phyloP scores from a whole-genome alignment of 1,140 invertebrate species.

The Drosophila bipectinata region DNA sequence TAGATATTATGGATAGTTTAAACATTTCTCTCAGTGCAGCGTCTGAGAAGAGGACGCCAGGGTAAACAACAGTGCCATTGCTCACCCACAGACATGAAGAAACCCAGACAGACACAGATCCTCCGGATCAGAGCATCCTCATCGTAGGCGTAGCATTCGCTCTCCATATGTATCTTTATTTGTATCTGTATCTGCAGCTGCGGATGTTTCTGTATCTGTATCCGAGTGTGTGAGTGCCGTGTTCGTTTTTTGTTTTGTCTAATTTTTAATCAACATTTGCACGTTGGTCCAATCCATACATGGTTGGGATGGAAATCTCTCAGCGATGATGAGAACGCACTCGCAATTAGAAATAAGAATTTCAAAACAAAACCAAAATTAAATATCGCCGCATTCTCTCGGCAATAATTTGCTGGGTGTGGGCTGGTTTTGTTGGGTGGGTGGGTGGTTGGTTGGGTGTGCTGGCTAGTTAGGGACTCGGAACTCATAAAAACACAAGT shows the following conservation, averaged over 20 bases:
- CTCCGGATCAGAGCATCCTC: constrained; percentile 62
- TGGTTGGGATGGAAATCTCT: constrained; percentile 72
- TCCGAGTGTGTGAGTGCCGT: constrained; percentile 25
- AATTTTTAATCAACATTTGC: constrained; percentile 82
- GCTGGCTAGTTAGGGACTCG: constrained; percentile 22
- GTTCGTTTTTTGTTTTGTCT: constrained; percentile 70
- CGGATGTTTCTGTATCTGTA: constrained; percentile 12
- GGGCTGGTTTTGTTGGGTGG: constrained; percentile 18
- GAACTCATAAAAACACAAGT: constrained; percentile 49
- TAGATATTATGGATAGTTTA: background rate
- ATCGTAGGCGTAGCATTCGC: constrained; percentile 62
- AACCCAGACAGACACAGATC: constrained; percentile 35
- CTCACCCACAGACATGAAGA: constrained; percentile 45
- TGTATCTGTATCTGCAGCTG: constrained; percentile 32
- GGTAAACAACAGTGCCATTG: constrained; percentile 68
- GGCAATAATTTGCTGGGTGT: constrained; percentile 54
- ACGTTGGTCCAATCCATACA: constrained; percentile 81
- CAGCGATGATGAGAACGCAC: constrained; percentile 53
- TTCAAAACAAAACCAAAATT: constrained; percentile 61
- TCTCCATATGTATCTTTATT: constrained; percentile 28
- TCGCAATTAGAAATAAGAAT: constrained; percentile 74
- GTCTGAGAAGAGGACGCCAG: constrained; percentile 40
- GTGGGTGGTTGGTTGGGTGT: constrained; percentile 20
- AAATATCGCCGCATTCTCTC: constrained; percentile 41
- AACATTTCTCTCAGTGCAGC: constrained; percentile 16